Percentiles rank a stretch among this genome's conserved stretches.
phyloP scores from a whole-genome alignment of 2,113 vertebrate genomes.

The Tychaedon coryphoeus region DNA sequence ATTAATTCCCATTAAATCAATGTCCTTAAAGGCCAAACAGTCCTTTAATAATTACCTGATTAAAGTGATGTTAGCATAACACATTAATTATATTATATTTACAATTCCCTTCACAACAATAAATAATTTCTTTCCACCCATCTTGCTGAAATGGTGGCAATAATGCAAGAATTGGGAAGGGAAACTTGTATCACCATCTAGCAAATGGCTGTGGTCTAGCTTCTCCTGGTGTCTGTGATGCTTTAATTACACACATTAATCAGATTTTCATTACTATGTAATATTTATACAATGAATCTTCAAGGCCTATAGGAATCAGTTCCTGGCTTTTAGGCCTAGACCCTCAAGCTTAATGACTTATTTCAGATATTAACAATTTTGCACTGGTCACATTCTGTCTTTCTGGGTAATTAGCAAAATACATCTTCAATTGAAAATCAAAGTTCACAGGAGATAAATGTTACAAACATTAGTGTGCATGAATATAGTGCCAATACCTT shows the following conservation, averaged over 20 bases:
- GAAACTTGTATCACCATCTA: accelerated
- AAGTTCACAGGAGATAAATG: neutral
- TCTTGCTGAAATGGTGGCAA: neutral
- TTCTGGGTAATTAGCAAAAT: neutral
- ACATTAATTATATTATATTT: slow-evolving; percentile 41
- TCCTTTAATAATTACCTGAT: slow-evolving; percentile 62
- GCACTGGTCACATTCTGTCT: neutral
- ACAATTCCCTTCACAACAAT: slow-evolving; percentile 13
- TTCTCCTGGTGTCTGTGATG: neutral
- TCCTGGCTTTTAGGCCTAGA: neutral
- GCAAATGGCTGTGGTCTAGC: neutral
- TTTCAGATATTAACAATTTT: neutral
- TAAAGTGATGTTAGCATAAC: slow-evolving; percentile 54
- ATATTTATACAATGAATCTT: neutral
- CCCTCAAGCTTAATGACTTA: neutral
- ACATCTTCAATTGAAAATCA: neutral
- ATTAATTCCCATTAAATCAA: slow-evolving; percentile 73
- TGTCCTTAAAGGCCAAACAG: slow-evolving; percentile 69
- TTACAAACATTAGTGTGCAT: neutral
- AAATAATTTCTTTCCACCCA: neutral
- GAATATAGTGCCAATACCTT: neutral
- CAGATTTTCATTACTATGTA: neutral
- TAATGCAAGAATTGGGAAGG: neutral
- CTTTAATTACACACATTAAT: neutral
- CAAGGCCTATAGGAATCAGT: neutral